Evolutionary conservation across 2,113 vertebrate genomes (phyloP).

Genomic region (Passer domesticus): DNA sequence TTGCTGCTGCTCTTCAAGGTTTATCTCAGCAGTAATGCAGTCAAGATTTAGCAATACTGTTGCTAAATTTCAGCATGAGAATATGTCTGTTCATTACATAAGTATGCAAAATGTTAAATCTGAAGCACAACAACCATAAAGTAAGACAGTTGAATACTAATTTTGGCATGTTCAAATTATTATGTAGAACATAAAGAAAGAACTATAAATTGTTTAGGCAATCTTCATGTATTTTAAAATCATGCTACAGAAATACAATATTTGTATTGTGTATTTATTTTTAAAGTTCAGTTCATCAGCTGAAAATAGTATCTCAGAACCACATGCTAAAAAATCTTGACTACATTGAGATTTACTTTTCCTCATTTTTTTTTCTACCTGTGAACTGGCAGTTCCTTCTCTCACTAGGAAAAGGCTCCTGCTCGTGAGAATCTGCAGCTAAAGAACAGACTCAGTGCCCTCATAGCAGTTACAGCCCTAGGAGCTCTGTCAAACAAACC

Average conservation of each 20-base stretch:
- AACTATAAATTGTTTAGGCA: not conserved
- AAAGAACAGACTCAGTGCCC: not conserved
- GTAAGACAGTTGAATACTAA: not conserved
- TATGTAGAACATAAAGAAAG: not conserved
- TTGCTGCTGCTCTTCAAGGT: not conserved
- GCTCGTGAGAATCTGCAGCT: not conserved
- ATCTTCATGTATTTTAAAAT: not conserved
- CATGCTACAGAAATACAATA: not conserved
- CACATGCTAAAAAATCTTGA: not conserved
- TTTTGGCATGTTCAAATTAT: not conserved
- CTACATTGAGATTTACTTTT: not conserved
- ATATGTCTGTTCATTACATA: not conserved
- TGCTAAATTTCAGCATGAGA: not conserved
- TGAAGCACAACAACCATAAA: not conserved
- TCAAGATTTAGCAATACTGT: not conserved
- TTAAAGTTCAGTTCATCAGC: not conserved
- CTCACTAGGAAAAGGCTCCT: not conserved
- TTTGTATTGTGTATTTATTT: not conserved
- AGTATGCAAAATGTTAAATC: not conserved
- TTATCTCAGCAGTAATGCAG: not conserved
- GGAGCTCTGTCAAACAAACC: not conserved
- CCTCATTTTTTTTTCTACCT: not conserved
- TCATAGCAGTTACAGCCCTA: not conserved
- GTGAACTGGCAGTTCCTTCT: not conserved
- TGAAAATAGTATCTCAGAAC: not conserved